phyloP scores from a whole-genome alignment of 1,140 invertebrate species.

The Artemia franciscana region DNA sequence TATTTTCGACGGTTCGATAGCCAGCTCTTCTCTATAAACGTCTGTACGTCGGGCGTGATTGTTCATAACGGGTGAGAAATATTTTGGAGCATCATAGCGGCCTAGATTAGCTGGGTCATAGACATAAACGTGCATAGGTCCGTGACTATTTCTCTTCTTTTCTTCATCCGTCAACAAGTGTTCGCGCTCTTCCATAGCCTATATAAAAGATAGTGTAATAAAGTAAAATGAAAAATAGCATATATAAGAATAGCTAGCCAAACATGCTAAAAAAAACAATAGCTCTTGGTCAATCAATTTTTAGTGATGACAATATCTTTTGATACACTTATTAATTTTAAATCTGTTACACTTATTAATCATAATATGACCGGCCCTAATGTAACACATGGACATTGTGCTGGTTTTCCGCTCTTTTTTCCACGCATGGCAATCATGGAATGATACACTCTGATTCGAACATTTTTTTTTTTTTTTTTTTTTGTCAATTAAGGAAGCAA shows the following conservation, averaged over 20 bases:
- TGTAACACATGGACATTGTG: no score
- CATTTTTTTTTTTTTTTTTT: no score
- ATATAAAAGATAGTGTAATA: slow-evolving; percentile 6
- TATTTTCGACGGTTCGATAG: slow-evolving; percentile 31
- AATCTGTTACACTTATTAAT: no score
- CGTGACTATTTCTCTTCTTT: slow-evolving; percentile 46
- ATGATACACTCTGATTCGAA: no score
- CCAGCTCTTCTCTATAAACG: slow-evolving; percentile 31
- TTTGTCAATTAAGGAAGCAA: no score
- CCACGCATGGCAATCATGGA: no score
- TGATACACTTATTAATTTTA: no score
- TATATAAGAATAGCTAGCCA: background rate
- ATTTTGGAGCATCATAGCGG: slow-evolving; percentile 27
- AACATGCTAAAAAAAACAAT: background rate
- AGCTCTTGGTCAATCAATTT: no score
- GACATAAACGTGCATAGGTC: slow-evolving; percentile 56
- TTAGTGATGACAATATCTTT: no score
- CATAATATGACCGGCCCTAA: no score
- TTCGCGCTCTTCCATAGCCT: slow-evolving; percentile 49
- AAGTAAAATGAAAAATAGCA: background rate
- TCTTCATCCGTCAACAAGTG: slow-evolving; percentile 42
- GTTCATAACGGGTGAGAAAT: slow-evolving; percentile 34
- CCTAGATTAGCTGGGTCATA: slow-evolving; percentile 33
- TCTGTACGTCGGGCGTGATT: slow-evolving; percentile 20
- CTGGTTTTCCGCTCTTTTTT: no score